Evolutionary conservation across 2,113 vertebrate genomes (phyloP), one percentile per base, ranked within the genome.

Genomic region (Hypocryptadius cinnamomeus): DNA sequence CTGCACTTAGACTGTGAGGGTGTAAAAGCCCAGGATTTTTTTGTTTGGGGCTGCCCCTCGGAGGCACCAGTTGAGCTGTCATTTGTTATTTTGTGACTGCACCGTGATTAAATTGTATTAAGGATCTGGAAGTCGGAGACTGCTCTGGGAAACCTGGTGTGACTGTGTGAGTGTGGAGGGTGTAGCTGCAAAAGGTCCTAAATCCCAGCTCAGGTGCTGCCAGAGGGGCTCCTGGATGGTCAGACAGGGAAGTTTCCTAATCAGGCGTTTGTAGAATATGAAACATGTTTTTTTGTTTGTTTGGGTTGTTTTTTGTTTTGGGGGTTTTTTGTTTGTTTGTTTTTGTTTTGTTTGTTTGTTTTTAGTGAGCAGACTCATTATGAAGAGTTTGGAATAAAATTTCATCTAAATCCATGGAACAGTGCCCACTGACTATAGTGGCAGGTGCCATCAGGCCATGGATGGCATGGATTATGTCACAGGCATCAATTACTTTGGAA

Each of bases 11-110:
- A 57, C 33, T 28, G 18, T 28, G 18, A 51, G 24, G 18, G 2
- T 44, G 6, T 24, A 33, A 44, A 57, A 59, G 8, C 33, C 18
- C 31, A 20, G 42, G 10, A 8, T 5, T 7, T 50, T n/a, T 31
- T 42, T 48, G 9, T 42, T 64, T 17, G 37, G 17, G 4, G 8
- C 30, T 24, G 7, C 8, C 31, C 40, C 24, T 54, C 0, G 1
- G 20, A 35, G 48, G 24, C 20, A n/a, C 28, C 7, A 31, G 9
- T 14, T 0, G 4, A 64, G 65, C 42, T 87, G 35, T 56, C 3
- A 15, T 8, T 21, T 87, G 15, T 72, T 20, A 5, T 51, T 31
- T 33, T 0, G 0, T 73, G 59, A 33, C 4, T 51, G 18, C 27
- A 28, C 8, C 28, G 4, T 37, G 23, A 37, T 59, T 28, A 59